Percentiles rank a stretch among this genome's conserved stretches.
Evolutionary conservation across 2,113 vertebrate species (phyloP).

Genomic region (Sitta europaea): DNA sequence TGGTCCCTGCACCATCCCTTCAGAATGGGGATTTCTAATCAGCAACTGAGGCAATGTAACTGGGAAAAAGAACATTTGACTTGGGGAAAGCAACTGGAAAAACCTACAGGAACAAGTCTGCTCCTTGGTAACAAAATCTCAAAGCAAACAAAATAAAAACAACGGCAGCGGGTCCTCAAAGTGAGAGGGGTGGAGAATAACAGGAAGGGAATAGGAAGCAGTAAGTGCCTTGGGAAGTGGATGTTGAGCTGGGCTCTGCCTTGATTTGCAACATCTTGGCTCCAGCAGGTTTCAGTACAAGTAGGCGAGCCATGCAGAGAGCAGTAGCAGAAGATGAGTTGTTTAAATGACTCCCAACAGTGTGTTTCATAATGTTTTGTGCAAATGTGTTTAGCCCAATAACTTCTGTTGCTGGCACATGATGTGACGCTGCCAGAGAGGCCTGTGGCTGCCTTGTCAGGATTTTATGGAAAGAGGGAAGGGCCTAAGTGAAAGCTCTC

Average conservation of each 20-base stretch:
- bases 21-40: background rate
- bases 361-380: background rate
- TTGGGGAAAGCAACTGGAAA: background rate
- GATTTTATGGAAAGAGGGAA: background rate
- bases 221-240: background rate
- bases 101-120: background rate
- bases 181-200: constrained; percentile 2
- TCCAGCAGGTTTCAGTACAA: background rate
- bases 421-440: background rate
- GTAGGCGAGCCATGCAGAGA: background rate
- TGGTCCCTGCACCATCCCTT: background rate
- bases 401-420: background rate
- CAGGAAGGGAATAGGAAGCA: constrained; percentile 37
- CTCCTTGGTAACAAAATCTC: constrained; percentile 32
- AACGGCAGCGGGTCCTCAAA: background rate
- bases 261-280: background rate
- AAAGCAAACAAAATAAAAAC: background rate
- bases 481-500: background rate
- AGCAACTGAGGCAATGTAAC: no score
- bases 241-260: background rate
- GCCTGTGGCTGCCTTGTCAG: background rate
- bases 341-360: background rate
- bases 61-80: background rate
- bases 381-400: background rate
- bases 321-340: background rate